Evolutionary conservation across 2,888 invertebrate genomes (phyloP).

Genomic region (Pandemis cinnamomeana): DNA sequence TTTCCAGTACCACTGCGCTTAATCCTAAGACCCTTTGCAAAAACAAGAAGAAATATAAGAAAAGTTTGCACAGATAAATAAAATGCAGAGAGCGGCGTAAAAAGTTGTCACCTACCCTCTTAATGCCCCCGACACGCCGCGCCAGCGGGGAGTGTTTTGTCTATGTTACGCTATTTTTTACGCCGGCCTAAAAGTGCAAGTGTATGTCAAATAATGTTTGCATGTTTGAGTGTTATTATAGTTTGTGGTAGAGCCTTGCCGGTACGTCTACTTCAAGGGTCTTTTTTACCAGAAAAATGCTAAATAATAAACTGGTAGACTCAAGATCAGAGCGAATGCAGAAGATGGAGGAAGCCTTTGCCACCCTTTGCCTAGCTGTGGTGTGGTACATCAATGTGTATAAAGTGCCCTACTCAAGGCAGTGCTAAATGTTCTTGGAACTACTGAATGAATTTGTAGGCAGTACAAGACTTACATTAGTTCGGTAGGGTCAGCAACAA

Average conservation of each 20-base stretch:
- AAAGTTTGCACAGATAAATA: conserved; percentile 37
- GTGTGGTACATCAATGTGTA: too few species aligned
- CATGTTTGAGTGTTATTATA: neutral
- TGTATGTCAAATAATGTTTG: neutral
- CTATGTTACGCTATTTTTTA: conserved; percentile 19
- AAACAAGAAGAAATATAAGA: conserved; percentile 30
- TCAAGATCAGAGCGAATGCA: too few species aligned
- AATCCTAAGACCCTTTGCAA: conserved; percentile 30
- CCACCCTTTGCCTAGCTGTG: too few species aligned
- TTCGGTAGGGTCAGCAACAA: too few species aligned
- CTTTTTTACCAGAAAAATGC: too few species aligned
- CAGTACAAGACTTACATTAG: too few species aligned
- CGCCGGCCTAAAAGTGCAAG: neutral
- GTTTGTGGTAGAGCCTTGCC: neutral
- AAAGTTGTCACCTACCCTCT: conserved; percentile 32
- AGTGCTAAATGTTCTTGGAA: too few species aligned
- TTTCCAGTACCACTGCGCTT: conserved; percentile 15
- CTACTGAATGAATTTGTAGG: too few species aligned
- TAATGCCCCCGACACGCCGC: conserved; percentile 31
- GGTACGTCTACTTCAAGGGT: too few species aligned
- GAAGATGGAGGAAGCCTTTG: too few species aligned
- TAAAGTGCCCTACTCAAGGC: too few species aligned
- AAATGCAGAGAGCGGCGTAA: conserved; percentile 26
- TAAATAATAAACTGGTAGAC: too few species aligned
- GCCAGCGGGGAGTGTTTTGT: conserved; percentile 17